Percentiles rank a stretch among this genome's conserved stretches.
Conservation (phyloP, 2,888 invertebrate genomes). For the Kuschelorhynchus macadamiae region DNA sequence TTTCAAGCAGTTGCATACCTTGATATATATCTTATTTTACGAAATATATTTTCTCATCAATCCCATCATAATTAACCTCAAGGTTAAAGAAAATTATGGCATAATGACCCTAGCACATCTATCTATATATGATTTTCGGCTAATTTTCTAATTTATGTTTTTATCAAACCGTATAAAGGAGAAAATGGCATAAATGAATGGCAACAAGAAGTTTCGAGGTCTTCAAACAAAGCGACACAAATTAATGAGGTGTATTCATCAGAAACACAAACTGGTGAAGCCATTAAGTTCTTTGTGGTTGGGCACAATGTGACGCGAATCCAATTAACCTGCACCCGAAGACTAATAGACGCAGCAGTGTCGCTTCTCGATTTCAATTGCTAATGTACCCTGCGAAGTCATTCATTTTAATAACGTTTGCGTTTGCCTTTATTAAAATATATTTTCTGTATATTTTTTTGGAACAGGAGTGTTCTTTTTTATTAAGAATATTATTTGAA, state of each 20-base stretch:
- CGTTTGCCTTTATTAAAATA: not conserved
- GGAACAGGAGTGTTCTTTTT: too few species aligned
- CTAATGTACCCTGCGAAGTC: conserved; percentile 31
- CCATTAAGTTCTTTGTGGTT: conserved; percentile 44
- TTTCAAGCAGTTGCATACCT: too few species aligned
- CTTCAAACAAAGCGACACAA: conserved; percentile 26
- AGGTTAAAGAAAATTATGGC: too few species aligned
- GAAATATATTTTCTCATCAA: too few species aligned
- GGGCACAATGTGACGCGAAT: conserved; percentile 39
- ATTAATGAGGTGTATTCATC: conserved; percentile 44
- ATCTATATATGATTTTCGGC: too few species aligned
- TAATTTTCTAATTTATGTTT: too few species aligned
- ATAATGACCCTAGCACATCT: too few species aligned
- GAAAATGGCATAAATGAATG: conserved; percentile 14
- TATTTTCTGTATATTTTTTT: too few species aligned
- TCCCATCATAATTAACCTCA: too few species aligned
- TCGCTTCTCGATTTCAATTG: conserved; percentile 38
- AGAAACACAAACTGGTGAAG: conserved; percentile 39
- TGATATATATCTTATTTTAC: too few species aligned
- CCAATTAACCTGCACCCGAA: conserved; percentile 45
- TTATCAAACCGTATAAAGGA: too few species aligned
- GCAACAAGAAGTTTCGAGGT: conserved; percentile 24
- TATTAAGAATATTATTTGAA: too few species aligned
- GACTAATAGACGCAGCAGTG: conserved; percentile 39
- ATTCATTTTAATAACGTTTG: conserved; percentile 2